Evolutionary conservation across 2,113 vertebrate species (phyloP).

Genomic region (Onychorhynchus coronatus): DNA sequence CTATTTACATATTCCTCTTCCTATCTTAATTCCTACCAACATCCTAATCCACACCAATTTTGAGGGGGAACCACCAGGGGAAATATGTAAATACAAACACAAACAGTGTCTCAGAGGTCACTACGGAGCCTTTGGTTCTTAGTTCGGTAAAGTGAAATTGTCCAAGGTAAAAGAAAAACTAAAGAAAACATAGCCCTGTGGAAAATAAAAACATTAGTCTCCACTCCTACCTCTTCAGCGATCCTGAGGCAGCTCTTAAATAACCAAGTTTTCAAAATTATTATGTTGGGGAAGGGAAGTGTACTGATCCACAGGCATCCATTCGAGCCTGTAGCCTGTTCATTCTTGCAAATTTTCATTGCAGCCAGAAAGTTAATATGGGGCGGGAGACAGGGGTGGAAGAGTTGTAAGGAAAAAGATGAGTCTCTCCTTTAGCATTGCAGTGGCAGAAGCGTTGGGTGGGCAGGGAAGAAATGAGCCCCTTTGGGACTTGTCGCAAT

Average conservation of each 20-base stretch:
- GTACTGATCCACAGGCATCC: background rate
- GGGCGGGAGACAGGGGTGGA: rapidly evolving
- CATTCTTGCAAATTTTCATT: background rate
- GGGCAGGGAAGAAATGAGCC: background rate
- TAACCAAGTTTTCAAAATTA: background rate
- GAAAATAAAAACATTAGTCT: background rate
- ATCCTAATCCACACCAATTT: background rate
- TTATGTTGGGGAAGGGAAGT: background rate
- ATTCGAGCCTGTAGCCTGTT: background rate
- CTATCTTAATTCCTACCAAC: background rate
- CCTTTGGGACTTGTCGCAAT: background rate
- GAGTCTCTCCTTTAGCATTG: background rate
- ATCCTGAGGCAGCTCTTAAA: background rate
- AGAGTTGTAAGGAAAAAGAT: background rate
- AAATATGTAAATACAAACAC: background rate
- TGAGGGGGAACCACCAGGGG: background rate
- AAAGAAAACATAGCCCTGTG: background rate
- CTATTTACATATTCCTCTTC: background rate
- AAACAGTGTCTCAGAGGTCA: background rate
- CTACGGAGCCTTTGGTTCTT: background rate
- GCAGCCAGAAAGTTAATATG: background rate
- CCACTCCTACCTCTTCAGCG: background rate
- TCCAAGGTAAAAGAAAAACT: background rate
- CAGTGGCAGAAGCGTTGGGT: background rate
- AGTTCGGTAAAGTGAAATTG: background rate